These are phyloP conservation scores for Lutjanus argentimaculatus DNA, from an alignment of 2,797 vertebrate species.

Conservation along the genomic window DNA sequence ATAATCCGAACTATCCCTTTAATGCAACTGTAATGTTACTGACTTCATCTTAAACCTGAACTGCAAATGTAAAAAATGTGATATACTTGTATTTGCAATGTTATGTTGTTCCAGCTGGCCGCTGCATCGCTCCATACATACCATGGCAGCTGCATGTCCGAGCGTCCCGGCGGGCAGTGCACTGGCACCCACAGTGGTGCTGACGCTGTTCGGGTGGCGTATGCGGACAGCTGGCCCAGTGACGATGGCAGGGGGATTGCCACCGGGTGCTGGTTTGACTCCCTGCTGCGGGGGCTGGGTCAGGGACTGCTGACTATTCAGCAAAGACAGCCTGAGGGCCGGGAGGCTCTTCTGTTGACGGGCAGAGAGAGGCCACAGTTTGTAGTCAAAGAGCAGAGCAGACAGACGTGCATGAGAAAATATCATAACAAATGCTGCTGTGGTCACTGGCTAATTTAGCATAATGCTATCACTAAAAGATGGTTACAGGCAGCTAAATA, in stretches of 20 bases:
- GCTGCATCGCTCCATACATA: slow-evolving; percentile 75
- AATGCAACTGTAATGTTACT: background rate
- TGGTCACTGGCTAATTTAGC: slow-evolving; percentile 30
- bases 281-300: slow-evolving; percentile 85
- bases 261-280: slow-evolving; percentile 79
- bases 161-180: slow-evolving; percentile 81
- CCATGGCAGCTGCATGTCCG: slow-evolving; percentile 86
- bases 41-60: background rate
- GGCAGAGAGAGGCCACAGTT: slow-evolving; percentile 61
- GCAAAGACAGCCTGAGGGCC: slow-evolving; percentile 90
- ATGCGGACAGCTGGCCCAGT: slow-evolving; percentile 85
- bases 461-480: slow-evolving; percentile 3
- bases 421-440: slow-evolving; percentile 7
- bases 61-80: slow-evolving; percentile 1
- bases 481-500: background rate
- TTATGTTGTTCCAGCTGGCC: slow-evolving; percentile 9
- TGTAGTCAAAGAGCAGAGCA: slow-evolving; percentile 39
- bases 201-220: slow-evolving; percentile 89
- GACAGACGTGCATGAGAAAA: slow-evolving; percentile 40
- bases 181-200: slow-evolving; percentile 79
- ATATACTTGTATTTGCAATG: slow-evolving; percentile 1
- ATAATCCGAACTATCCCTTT: background rate
- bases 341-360: slow-evolving; percentile 92
- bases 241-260: slow-evolving; percentile 77
- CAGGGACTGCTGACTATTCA: slow-evolving; percentile 90